A percentile compares a stretch with the other conserved stretches of the same genome.
Evolutionary conservation across 2,797 vertebrate species (phyloP).

Genomic region (Sebastes oblongus): DNA sequence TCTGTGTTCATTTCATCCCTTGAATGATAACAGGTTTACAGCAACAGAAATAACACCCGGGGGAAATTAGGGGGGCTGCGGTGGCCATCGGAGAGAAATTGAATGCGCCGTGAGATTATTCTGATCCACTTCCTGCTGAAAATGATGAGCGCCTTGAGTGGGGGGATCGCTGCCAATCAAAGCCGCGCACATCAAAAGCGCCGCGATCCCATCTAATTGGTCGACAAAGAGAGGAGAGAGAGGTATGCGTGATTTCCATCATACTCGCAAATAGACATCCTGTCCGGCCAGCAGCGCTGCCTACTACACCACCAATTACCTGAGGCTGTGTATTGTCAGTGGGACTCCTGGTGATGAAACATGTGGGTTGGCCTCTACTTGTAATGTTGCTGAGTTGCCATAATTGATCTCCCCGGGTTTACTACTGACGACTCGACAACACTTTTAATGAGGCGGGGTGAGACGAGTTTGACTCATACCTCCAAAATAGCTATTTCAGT

Average conservation of each 20-base stretch:
- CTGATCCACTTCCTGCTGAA: conserved; percentile 65
- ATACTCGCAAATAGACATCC: conserved; percentile 36
- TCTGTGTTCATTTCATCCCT: conserved; percentile 55
- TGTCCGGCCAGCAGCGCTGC: conserved; percentile 11
- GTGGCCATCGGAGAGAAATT: conserved; percentile 64
- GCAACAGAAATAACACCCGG: conserved; percentile 67
- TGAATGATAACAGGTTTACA: conserved; percentile 74
- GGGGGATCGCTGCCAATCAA: conserved; percentile 64
- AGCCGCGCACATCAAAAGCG: conserved; percentile 27
- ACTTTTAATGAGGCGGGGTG: conserved; percentile 54
- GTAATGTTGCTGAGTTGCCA: conserved; percentile 61
- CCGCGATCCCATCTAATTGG: conserved; percentile 60
- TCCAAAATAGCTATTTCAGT: conserved; percentile 35
- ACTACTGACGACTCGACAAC: conserved; percentile 46
- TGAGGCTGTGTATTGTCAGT: conserved; percentile 49
- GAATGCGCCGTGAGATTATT: conserved; percentile 64
- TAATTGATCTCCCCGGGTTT: conserved; percentile 74
- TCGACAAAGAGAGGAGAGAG: conserved; percentile 37
- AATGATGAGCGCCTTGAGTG: conserved; percentile 69
- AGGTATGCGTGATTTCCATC: conserved; percentile 10
- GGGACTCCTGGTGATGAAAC: conserved; percentile 44
- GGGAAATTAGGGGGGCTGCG: conserved; percentile 71
- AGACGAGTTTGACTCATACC: conserved; percentile 35
- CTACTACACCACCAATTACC: conserved; percentile 58
- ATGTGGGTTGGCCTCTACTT: conserved; percentile 39